Percentiles rank a stretch among this genome's conserved stretches.
phyloP scores from a whole-genome alignment of 1,140 invertebrate species.

The Tetramorium parvispinum region DNA sequence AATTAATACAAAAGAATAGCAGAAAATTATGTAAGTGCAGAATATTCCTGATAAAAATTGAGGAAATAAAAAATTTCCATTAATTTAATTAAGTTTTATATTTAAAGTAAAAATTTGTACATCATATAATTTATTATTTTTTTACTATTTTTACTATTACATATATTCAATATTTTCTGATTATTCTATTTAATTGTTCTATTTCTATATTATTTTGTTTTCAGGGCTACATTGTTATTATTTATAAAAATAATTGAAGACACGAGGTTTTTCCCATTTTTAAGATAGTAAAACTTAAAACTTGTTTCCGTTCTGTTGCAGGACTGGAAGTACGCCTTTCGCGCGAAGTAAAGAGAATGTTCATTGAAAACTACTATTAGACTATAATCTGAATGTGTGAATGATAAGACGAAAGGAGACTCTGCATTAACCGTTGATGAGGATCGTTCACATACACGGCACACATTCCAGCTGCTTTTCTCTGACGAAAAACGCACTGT shows the following conservation, averaged over 20 bases:
- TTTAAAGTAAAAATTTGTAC: not conserved
- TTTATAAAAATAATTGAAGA: not conserved
- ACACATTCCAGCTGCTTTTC: constrained; percentile 50
- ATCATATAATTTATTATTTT: not conserved
- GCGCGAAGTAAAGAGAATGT: constrained; percentile 40
- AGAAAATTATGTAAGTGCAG: not conserved
- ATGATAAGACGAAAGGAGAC: constrained; percentile 16
- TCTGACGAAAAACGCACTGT: constrained; percentile 25
- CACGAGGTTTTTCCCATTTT: not conserved
- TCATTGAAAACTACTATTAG: constrained; percentile 5
- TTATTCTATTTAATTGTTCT: not conserved
- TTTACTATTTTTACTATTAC: not conserved
- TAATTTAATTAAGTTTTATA: not conserved
- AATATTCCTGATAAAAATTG: not conserved
- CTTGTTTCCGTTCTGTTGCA: constrained; percentile 36
- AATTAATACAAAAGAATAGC: not conserved
- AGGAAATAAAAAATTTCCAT: not conserved
- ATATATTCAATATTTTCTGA: not conserved
- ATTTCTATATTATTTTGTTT: constrained; percentile 13
- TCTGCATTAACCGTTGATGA: constrained; percentile 16
- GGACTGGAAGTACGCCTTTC: constrained; percentile 56
- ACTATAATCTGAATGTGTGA: constrained; percentile 32
- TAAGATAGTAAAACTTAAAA: not conserved
- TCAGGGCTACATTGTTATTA: not conserved
- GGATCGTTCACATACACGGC: constrained; percentile 11